phyloP scores from a whole-genome alignment of 2,113 vertebrate species.

The Cyphomyrus plagiostoma region DNA sequence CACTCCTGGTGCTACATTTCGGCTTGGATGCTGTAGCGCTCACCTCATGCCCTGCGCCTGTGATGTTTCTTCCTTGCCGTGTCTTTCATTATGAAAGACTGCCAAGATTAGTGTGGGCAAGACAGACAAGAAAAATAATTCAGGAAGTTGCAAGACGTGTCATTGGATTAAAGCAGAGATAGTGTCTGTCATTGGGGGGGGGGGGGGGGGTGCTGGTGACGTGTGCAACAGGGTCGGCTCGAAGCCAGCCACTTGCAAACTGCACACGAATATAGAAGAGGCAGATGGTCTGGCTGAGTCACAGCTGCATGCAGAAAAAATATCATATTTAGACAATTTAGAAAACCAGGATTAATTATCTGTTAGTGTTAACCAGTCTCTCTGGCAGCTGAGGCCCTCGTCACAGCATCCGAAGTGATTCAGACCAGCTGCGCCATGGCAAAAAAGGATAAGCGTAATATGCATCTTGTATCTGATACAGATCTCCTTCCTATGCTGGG shows the following conservation, averaged over 20 bases:
- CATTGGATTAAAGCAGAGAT: not conserved
- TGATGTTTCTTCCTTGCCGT: conserved; percentile 24
- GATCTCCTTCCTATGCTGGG: conserved; percentile 10
- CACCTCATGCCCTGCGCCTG: not conserved
- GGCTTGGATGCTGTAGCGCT: not conserved
- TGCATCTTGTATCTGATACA: conserved; percentile 27
- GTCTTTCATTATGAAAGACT: conserved; percentile 3
- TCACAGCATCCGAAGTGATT: conserved; percentile 47
- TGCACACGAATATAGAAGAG: conserved; percentile 19
- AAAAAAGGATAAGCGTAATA: conserved; percentile 39
- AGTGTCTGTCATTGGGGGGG: not conserved
- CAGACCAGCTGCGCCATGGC: conserved; percentile 34
- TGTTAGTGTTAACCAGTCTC: conserved; percentile 47
- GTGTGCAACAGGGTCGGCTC: not conserved
- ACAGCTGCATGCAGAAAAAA: conserved; percentile 33
- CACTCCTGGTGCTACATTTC: not conserved
- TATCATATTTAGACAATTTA: conserved; percentile 31
- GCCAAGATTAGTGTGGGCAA: not conserved
- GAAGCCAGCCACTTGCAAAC: conserved; percentile 13
- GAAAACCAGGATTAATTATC: conserved; percentile 50
- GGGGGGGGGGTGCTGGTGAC: not conserved
- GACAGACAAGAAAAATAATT: not conserved
- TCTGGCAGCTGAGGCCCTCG: conserved; percentile 42
- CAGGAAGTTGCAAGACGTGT: conserved; percentile 14
- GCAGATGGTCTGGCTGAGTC: conserved; percentile 7